Evolutionary conservation across 30 jellyfish, hydroid and myxozoan genomes (phyloP).

Genomic region (Calvadosia cruxmelitensis): DNA sequence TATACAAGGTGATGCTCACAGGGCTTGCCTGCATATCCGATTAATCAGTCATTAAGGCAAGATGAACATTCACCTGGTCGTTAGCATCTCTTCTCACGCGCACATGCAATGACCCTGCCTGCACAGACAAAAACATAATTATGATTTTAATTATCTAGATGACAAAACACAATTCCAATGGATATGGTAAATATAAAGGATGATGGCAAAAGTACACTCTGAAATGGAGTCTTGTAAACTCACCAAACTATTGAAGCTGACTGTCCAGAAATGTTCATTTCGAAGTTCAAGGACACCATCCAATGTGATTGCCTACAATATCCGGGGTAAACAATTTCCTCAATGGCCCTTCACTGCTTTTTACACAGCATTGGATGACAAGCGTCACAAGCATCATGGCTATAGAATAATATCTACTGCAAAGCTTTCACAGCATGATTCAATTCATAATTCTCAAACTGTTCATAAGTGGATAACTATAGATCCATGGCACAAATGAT

Average conservation of each 20-base stretch:
- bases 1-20: too few relatives aligned
- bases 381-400: not conserved
- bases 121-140: too few relatives aligned
- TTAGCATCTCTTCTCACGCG: constrained; percentile 75
- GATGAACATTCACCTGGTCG: constrained; percentile 36
- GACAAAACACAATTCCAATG: not conserved
- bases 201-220: not conserved
- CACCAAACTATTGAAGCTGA: constrained; percentile 54
- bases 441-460: too few relatives aligned
- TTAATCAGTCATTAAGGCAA: too few relatives aligned
- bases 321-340: not conserved
- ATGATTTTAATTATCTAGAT: not conserved
- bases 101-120: constrained; percentile 82
- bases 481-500: too few relatives aligned
- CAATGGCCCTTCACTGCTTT: not conserved
- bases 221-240: constrained; percentile 1
- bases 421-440: too few relatives aligned
- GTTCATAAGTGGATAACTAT: too few relatives aligned
- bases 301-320: constrained; percentile 59
- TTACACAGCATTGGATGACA: not conserved
- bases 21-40: too few relatives aligned
- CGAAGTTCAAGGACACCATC: constrained; percentile 72
- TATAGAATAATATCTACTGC: too few relatives aligned
- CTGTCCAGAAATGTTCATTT: constrained; percentile 78
- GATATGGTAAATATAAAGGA: not conserved